A percentile compares a stretch with the other conserved stretches of the same genome.
phyloP scores from a whole-genome alignment of 2,797 vertebrate genomes.

The Ceyx erithaca region DNA sequence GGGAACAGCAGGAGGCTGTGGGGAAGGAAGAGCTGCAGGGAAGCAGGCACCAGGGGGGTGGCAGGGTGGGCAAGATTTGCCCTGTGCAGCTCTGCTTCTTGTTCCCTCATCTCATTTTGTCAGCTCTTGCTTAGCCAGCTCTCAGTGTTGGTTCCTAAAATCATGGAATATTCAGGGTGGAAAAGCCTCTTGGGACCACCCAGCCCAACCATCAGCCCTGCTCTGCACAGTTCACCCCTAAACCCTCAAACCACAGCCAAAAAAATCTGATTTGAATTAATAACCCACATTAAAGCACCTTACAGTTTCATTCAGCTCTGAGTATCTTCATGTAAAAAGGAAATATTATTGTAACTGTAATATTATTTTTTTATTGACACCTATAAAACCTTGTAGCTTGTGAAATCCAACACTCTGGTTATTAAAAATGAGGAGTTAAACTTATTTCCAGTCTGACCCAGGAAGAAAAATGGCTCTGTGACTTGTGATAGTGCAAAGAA shows the following conservation, averaged over 20 bases:
- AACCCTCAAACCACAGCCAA: neutral
- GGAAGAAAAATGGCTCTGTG: neutral
- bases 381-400: neutral
- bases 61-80: rapidly evolving
- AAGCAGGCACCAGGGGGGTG: neutral
- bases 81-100: neutral
- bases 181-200: no score
- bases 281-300: neutral
- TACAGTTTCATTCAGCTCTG: neutral
- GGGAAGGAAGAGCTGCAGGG: neutral
- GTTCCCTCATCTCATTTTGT: rapidly evolving
- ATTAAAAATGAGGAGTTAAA: neutral
- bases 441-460: neutral
- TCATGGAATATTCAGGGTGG: no score
- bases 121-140: rapidly evolving
- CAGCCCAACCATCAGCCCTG: no score
- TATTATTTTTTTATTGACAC: neutral
- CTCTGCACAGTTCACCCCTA: neutral
- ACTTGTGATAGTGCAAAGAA: neutral
- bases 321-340: neutral
- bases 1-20: neutral
- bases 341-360: neutral
- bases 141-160: neutral
- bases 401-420: neutral
- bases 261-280: slow-evolving; percentile 1